Base-by-base conservation (phyloP, 2,888 invertebrate genomes). In the Autographa pulchrina region DNA sequence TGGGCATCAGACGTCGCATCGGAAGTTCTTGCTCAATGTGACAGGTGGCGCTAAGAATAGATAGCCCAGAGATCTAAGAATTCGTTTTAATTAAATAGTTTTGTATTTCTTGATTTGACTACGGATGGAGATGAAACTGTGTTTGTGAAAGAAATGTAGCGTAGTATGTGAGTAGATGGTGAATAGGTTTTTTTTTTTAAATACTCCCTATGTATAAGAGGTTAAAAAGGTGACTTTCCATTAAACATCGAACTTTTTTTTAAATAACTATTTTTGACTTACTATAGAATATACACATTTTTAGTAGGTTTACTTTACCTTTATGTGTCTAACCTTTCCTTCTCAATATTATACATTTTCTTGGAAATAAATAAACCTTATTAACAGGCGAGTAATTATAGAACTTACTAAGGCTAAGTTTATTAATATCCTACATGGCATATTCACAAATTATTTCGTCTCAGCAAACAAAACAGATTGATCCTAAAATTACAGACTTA, bases 1-100 rank as follows among this genome's bases (percentile, higher is more conserved):
- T 69, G 59, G 62, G 35, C 70, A 76, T 79, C 72, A 62, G 68
- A 72, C 70, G 68, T 35, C 38, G 48, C 62, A 75, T 79, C 75
- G 82, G 84, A 84, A 82, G 82, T 82, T 65, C 84, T 82, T 70
- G 78, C 78, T 78, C 78, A 81, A 78, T 65, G 65, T 67, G 76
- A 79, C 75, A 82, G 82, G 77, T 82, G 84, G 63, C 59, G 52
- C 65, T 82, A 79, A 62, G 63, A 52, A 75, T 82, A 82, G 25
- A 48, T 8, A 1, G 62, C 65, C 63, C 68, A 31, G 62, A 71
- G 68, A 72, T 62, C 62, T 70, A 38, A 31, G 65, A 68, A 69
- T 74, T 54, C 68, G 70, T 82, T 75, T 79, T 79, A 79, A 78
- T 78, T 77, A 64, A 66, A 68, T 8, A 60, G 20, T 38, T 54